These are phyloP conservation scores for Danio tinwini DNA, from an alignment of 2,797 vertebrate species.

Conservation along the genomic window DNA sequence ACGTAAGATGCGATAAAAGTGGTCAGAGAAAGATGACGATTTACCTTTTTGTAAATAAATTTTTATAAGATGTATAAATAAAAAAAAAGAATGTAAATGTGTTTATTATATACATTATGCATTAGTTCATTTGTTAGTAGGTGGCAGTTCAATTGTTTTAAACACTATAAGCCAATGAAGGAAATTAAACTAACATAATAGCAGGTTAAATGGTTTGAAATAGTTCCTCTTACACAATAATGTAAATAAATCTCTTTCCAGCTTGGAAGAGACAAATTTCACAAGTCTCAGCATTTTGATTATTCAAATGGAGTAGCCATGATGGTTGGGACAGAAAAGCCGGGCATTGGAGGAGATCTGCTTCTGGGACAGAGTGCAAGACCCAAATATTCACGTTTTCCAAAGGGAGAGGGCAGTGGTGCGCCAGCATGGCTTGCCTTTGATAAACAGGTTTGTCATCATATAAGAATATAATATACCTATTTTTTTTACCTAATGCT, in stretches of 20 bases:
- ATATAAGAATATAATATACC: not conserved
- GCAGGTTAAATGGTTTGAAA: too few species aligned
- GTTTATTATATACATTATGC: too few species aligned
- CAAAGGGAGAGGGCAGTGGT: slow-evolving; percentile 69
- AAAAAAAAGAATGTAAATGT: too few species aligned
- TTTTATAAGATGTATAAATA: too few species aligned
- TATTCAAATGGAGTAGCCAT: slow-evolving; percentile 78
- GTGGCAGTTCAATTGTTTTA: too few species aligned
- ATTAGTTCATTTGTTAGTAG: too few species aligned
- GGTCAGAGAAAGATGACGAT: too few species aligned
- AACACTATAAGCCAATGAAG: too few species aligned
- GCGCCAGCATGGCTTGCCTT: slow-evolving; percentile 87
- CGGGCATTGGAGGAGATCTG: slow-evolving; percentile 84
- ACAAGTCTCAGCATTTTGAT: slow-evolving; percentile 88
- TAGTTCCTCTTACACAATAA: too few species aligned
- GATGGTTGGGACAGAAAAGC: slow-evolving; percentile 80
- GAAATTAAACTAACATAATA: too few species aligned
- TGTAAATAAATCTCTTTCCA: slow-evolving; percentile 62
- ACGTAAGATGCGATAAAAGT: too few species aligned
- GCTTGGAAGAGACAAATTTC: slow-evolving; percentile 85
- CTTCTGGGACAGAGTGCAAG: slow-evolving; percentile 77
- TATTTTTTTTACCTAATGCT: not conserved
- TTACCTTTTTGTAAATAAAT: too few species aligned
- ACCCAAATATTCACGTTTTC: slow-evolving; percentile 76
- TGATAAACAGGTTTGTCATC: slow-evolving; percentile 86